phyloP scores from a whole-genome alignment of 1,140 invertebrate genomes.

The Drosophila eugracilis region DNA sequence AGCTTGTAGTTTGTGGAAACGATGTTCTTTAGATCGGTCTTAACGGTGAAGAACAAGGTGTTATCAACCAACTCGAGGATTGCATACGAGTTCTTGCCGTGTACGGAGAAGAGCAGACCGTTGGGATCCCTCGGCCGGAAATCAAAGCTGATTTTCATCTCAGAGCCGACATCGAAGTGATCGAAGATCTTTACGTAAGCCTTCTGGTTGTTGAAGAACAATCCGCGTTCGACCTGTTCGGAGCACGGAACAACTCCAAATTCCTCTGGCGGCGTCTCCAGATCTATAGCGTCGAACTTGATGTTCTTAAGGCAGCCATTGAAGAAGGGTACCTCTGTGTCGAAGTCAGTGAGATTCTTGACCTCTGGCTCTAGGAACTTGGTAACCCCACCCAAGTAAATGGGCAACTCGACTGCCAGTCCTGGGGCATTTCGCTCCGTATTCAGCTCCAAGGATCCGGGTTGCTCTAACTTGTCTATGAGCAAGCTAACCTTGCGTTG shows the following conservation, averaged over 20 bases:
- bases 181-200: conserved; percentile 86
- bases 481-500: conserved; percentile 87
- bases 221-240: conserved; percentile 92
- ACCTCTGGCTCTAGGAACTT: conserved; percentile 64
- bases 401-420: conserved; percentile 89
- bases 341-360: conserved; percentile 40
- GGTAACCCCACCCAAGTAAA: conserved; percentile 92
- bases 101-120: conserved; percentile 93
- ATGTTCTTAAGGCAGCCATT: conserved; percentile 95
- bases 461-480: conserved; percentile 85
- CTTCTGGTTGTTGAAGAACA: conserved; percentile 89
- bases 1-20: conserved; percentile 89
- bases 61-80: conserved; percentile 95
- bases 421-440: conserved; percentile 85
- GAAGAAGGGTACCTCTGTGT: conserved; percentile 85
- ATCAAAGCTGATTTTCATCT: conserved; percentile 93
- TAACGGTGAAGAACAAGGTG: conserved; percentile 91
- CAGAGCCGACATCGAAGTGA: conserved; percentile 91
- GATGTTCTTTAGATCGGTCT: conserved; percentile 93
- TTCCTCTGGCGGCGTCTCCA: conserved; percentile 86
- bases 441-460: conserved; percentile 86
- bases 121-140: conserved; percentile 94
- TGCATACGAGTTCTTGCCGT: conserved; percentile 92
- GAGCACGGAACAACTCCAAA: conserved; percentile 92
- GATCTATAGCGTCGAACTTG: conserved; percentile 88